phyloP scores from a whole-genome alignment of 2,113 vertebrate genomes.

The Arenaria interpres region DNA sequence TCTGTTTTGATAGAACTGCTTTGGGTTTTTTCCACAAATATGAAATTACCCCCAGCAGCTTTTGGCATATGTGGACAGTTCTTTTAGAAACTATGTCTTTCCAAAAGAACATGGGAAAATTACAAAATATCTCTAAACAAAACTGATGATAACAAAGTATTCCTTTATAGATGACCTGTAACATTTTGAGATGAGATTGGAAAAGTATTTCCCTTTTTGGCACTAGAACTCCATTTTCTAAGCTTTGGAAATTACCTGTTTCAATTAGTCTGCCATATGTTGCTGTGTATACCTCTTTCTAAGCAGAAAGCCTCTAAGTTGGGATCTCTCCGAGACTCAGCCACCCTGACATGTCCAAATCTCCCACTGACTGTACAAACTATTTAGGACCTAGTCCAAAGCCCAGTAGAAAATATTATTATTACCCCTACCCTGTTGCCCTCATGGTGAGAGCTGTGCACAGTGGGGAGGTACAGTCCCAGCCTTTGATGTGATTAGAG shows the following conservation, averaged over 20 bases:
- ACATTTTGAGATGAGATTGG: neutral
- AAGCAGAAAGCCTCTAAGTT: neutral
- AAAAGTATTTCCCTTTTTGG: neutral
- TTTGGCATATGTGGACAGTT: neutral
- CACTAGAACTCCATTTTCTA: neutral
- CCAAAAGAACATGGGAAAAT: neutral
- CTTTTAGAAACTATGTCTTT: neutral
- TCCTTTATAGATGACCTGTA: neutral
- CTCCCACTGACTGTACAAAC: conserved; percentile 15
- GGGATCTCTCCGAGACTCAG: neutral
- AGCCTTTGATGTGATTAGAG: neutral
- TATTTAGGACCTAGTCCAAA: conserved; percentile 14
- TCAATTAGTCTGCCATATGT: conserved; percentile 22
- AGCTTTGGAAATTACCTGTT: neutral
- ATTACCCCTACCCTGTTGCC: neutral
- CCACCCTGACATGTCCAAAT: neutral
- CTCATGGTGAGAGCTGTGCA: neutral
- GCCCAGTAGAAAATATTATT: neutral
- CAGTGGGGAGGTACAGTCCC: neutral
- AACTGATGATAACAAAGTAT: neutral
- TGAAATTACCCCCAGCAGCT: neutral
- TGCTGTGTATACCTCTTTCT: neutral
- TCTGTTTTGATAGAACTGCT: neutral
- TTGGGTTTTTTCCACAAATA: neutral
- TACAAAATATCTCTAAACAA: neutral